These are phyloP conservation scores for Hypanus sabinus DNA, from an alignment of 2,113 vertebrate species.

Conservation along the genomic window DNA sequence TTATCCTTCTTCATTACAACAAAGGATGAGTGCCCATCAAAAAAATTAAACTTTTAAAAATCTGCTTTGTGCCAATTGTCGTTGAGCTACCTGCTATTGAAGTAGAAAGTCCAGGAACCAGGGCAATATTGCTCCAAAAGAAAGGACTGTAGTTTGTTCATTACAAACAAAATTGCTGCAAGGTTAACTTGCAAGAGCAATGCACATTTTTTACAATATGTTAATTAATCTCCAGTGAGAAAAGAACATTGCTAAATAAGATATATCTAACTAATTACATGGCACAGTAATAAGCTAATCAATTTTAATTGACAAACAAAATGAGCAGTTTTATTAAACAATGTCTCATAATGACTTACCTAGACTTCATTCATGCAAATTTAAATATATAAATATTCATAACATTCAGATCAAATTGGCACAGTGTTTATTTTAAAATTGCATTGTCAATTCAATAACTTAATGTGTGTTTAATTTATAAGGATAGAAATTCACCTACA, in stretches of 20 bases:
- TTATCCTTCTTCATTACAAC: background rate
- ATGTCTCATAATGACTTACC: constrained; percentile 12
- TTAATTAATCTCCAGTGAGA: constrained; percentile 33
- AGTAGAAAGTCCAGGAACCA: background rate
- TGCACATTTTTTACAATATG: background rate
- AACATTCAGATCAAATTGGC: background rate
- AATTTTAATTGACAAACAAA: constrained; percentile 33
- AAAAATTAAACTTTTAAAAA: background rate
- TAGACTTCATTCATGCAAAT: background rate
- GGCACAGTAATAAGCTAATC: constrained; percentile 12
- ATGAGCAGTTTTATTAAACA: constrained; percentile 9
- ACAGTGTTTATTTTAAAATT: background rate
- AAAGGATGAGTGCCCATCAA: background rate
- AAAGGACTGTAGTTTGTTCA: background rate
- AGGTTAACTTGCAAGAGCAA: constrained; percentile 6
- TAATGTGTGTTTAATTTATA: background rate
- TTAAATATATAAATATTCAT: constrained; percentile 26
- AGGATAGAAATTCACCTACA: background rate
- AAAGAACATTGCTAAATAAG: constrained; percentile 27
- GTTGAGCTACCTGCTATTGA: background rate
- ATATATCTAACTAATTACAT: constrained; percentile 27
- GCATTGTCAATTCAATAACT: background rate
- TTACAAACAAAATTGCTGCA: background rate
- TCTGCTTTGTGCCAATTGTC: background rate
- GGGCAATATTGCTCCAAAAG: background rate